Evolutionary conservation across 2,113 vertebrate species (phyloP).

Genomic region (Oryzias celebensis): DNA sequence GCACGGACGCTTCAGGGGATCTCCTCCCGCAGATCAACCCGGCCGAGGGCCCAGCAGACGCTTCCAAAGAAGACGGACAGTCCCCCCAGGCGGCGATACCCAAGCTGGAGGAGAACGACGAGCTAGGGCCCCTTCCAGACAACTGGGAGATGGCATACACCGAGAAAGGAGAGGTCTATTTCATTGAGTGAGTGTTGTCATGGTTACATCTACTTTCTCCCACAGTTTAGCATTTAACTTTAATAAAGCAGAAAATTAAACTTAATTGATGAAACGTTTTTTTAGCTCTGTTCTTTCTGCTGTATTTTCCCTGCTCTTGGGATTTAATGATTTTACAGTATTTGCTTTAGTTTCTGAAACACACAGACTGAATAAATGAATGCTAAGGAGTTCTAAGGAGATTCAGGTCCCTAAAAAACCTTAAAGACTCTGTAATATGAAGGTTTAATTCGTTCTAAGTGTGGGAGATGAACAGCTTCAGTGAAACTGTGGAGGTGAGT

Average conservation of each 20-base stretch:
- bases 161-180: slow-evolving; percentile 98
- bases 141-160: slow-evolving; percentile 99
- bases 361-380: slow-evolving; percentile 24
- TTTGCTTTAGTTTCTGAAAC: neutral
- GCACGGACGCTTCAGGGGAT: slow-evolving; percentile 85
- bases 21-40: slow-evolving; percentile 77
- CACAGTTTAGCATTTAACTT: no score
- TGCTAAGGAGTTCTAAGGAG: slow-evolving; percentile 43
- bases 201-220: neutral
- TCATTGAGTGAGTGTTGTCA: slow-evolving; percentile 90
- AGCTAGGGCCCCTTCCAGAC: slow-evolving; percentile 89
- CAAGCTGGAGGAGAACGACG: slow-evolving; percentile 88
- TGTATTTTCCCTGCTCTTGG: neutral
- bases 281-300: neutral
- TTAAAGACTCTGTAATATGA: slow-evolving; percentile 28
- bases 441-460: slow-evolving; percentile 46
- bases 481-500: slow-evolving; percentile 43
- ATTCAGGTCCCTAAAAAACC: slow-evolving; percentile 39
- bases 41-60: slow-evolving; percentile 79
- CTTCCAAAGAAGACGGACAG: slow-evolving; percentile 82
- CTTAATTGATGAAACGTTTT: no score
- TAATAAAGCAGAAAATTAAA: no score
- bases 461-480: slow-evolving; percentile 47
- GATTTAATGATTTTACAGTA: no score
- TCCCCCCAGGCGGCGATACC: slow-evolving; percentile 73